Evolutionary conservation across 2,888 invertebrate genomes (phyloP), one percentile per base, ranked within the genome.

Genomic region (Bimastos eiseni): DNA sequence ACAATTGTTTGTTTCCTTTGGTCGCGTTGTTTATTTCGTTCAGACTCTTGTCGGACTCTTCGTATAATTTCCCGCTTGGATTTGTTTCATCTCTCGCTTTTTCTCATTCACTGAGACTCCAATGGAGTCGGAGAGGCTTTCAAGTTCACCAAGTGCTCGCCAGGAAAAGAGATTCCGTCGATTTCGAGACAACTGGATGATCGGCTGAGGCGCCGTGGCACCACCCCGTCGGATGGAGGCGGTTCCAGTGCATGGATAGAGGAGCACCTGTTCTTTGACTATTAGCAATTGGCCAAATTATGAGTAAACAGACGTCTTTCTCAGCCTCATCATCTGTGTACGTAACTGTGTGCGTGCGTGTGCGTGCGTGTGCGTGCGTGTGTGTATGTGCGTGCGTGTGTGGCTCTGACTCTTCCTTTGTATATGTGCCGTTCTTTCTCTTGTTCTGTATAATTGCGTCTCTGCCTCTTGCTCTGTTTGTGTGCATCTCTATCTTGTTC

Each of bases 271-370:
- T 70, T 70, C 70, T n/a, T n/a, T n/a, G 70, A 70, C 70, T 86
- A 86, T 86, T 86, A 86, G 34, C 86, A 37, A 86, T 86, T 86
- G 86, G 86, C 86, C 86, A 86, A 86, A 86, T 86, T 86, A 86
- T 24, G 86, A 36, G 37, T 37, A 86, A 86, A 86, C 86, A 86
- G 37, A 86, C 70, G 4, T 49, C 21, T 49, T 19, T 49, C 49
- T 49, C 24, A 49, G 49, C 21, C 49, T 49, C 21, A 21, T 21
- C 1, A 6, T 49, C 2, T 2, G 13, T 44, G 15, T 44, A 3
- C 0, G 24, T 3, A 19, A 24, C 0, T 37, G 0, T 86, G n/a
- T 86, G 17, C n/a, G 86, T 36, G 19, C 36, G 33, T 17, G 2
- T 86, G 34, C 30, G n/a, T 86, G 19, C n/a, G 36, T 86, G 36